phyloP scores from a whole-genome alignment of 2,113 vertebrate species.

The Pithys albifrons region DNA sequence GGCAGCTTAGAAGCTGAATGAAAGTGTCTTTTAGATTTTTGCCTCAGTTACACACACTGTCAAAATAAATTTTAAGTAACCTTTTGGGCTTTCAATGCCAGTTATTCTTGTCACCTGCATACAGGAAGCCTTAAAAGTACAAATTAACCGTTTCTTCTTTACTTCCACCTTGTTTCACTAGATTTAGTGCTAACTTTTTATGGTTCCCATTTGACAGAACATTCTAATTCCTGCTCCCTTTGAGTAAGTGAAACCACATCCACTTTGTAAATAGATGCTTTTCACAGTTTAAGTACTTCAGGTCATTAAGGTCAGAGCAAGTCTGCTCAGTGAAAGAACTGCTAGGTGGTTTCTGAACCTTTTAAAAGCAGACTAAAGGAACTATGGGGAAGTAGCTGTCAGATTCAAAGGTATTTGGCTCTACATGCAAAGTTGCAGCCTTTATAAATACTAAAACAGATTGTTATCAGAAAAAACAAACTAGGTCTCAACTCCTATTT shows the following conservation, averaged over 20 bases:
- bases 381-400: not conserved
- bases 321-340: not conserved
- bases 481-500: not conserved
- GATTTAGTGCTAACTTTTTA: not conserved
- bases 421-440: not conserved
- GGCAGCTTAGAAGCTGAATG: not conserved
- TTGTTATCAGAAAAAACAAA: not conserved
- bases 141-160: slow-evolving; percentile 40
- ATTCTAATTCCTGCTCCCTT: not conserved
- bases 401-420: not conserved
- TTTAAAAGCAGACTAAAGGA: not conserved
- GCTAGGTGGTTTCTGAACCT: not conserved
- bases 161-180: not conserved
- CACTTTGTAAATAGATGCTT: not conserved
- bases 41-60: not conserved
- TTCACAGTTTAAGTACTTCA: not conserved
- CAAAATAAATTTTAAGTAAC: slow-evolving; percentile 12
- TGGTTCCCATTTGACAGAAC: not conserved
- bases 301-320: not conserved
- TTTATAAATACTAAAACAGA: not conserved
- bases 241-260: not conserved
- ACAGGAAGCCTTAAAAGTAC: not conserved
- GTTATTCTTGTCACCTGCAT: not conserved
- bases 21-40: not conserved
- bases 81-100: not conserved